phyloP scores from a whole-genome alignment of 2,797 vertebrate species.

The Mormyrus hasselquistii region DNA sequence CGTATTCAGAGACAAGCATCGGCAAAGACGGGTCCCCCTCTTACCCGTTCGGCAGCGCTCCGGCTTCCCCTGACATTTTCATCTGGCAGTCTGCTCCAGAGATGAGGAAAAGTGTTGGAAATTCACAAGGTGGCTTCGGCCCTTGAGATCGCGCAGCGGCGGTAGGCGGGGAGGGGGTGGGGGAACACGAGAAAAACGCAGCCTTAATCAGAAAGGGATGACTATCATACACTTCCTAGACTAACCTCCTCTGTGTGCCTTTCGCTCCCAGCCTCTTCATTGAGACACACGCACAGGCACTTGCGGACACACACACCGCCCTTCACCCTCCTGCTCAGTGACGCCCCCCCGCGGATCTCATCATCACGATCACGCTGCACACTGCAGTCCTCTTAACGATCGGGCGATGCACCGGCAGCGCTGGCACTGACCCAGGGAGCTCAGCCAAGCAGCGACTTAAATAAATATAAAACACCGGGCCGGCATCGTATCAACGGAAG shows the following conservation, averaged over 20 bases:
- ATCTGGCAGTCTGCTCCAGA: conserved; percentile 43
- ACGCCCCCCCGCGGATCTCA: conserved; percentile 44
- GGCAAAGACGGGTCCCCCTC: conserved; percentile 21
- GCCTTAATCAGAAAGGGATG: conserved; percentile 68
- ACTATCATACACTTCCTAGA: conserved; percentile 58
- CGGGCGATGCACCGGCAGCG: conserved; percentile 43
- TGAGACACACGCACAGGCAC: conserved; percentile 30
- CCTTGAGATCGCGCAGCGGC: conserved; percentile 33
- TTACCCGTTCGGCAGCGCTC: conserved; percentile 64
- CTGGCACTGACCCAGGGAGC: conserved; percentile 14
- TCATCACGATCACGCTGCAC: conserved; percentile 45
- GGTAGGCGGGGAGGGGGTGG: conserved; percentile 20
- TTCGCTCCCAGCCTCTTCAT: conserved; percentile 25
- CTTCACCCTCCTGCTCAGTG: not conserved
- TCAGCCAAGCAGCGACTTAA: not conserved
- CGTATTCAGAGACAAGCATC: not conserved
- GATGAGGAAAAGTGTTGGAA: not conserved
- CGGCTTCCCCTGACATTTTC: conserved; percentile 68
- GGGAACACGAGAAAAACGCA: conserved; percentile 36
- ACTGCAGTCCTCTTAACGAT: conserved; percentile 47
- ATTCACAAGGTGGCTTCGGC: conserved; percentile 19
- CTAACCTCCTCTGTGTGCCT: conserved; percentile 38
- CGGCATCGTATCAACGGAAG: not conserved
- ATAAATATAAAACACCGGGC: not conserved
- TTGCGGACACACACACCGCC: conserved; percentile 19